Evolutionary conservation across 1,140 invertebrate genomes (phyloP).

Genomic region (Papilio aristodemus): DNA sequence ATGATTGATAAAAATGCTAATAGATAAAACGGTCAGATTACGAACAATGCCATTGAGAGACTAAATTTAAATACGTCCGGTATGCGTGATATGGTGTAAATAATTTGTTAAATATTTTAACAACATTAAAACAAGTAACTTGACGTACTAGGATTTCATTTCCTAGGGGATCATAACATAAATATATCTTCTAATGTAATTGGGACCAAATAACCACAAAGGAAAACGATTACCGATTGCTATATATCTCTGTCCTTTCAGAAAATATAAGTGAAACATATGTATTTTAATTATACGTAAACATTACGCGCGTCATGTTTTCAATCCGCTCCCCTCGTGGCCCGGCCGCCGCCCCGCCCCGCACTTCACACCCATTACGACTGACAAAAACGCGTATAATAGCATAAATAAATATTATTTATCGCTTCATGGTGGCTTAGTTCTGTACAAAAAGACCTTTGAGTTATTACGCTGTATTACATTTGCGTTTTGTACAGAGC

Average conservation of each 20-base stretch:
- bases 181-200: too few species aligned
- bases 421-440: conserved; percentile 79
- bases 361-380: conserved; percentile 75
- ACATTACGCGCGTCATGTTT: not conserved
- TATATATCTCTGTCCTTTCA: not conserved
- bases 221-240: not conserved
- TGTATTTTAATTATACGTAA: not conserved
- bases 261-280: not conserved
- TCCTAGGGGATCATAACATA: too few species aligned
- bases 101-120: too few species aligned
- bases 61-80: not conserved
- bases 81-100: not conserved
- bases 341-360: conserved; percentile 49
- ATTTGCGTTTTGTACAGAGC: conserved; percentile 69
- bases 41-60: not conserved
- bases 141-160: not conserved
- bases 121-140: too few species aligned
- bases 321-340: conserved; percentile 36
- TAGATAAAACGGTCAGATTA: not conserved
- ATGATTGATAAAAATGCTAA: conserved; percentile 19
- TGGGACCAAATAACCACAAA: not conserved
- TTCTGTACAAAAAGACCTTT: conserved; percentile 76
- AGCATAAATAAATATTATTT: conserved; percentile 81
- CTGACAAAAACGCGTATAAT: conserved; percentile 79
- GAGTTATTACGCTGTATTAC: conserved; percentile 76